A percentile compares a stretch with the other conserved stretches of the same genome.
phyloP scores from a whole-genome alignment of 2,797 vertebrate species.

The Catamblyrhynchus diadema region DNA sequence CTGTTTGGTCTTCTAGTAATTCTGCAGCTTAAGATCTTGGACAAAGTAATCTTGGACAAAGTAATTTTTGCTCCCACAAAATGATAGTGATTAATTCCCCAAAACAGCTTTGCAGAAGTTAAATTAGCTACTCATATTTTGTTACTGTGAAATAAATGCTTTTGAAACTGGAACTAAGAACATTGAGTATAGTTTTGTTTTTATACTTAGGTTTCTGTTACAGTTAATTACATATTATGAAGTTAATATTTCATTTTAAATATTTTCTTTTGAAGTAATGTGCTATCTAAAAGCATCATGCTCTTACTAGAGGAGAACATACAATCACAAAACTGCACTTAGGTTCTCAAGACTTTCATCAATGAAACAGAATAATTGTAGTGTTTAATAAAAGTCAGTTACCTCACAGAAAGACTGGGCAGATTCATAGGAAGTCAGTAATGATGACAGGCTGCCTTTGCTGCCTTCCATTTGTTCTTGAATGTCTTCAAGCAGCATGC shows the following conservation, averaged over 20 bases:
- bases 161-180: background rate
- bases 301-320: background rate
- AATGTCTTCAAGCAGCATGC: conserved; percentile 84
- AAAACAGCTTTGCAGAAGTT: background rate
- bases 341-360: background rate
- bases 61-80: background rate
- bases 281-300: background rate
- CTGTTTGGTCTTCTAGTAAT: background rate
- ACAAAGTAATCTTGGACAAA: background rate
- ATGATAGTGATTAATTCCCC: background rate
- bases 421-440: background rate
- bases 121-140: background rate
- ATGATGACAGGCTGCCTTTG: conserved; percentile 30
- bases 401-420: conserved; percentile 75
- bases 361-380: background rate
- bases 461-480: conserved; percentile 82
- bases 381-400: conserved; percentile 22
- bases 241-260: background rate
- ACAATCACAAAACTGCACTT: background rate
- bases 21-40: background rate
- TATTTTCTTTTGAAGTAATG: background rate
- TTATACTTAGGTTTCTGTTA: background rate
- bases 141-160: background rate
- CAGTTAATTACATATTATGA: background rate
- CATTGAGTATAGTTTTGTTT: background rate